Conservation (phyloP, 2,888 invertebrate species). For the Laspeyria flexula region DNA sequence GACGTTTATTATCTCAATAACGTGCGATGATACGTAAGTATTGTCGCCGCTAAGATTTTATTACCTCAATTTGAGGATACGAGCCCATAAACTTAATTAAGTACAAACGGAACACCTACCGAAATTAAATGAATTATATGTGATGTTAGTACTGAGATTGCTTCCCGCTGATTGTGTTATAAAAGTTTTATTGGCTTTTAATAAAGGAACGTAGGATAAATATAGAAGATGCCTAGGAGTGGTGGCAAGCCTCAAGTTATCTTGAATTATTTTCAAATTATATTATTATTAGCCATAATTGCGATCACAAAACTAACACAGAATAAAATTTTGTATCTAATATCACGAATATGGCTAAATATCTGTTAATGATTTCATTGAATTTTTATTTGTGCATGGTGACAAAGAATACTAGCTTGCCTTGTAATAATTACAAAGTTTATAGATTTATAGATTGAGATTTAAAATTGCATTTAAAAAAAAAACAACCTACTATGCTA, state of each 20-base stretch:
- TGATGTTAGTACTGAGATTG: constrained; percentile 48
- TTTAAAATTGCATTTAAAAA: too few species aligned
- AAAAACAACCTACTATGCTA: too few species aligned
- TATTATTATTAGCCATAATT: too few species aligned
- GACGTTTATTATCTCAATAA: constrained; percentile 34
- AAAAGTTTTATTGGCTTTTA: constrained; percentile 46
- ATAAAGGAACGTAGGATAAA: constrained; percentile 10
- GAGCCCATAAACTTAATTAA: constrained; percentile 65
- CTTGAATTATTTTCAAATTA: too few species aligned
- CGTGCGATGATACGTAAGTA: constrained; percentile 44
- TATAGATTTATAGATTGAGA: too few species aligned
- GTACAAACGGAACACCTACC: constrained; percentile 58
- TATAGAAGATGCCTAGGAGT: background rate
- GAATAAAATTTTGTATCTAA: too few species aligned
- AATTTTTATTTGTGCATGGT: too few species aligned
- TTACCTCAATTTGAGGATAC: constrained; percentile 59
- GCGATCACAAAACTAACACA: too few species aligned
- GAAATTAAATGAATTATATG: constrained; percentile 55
- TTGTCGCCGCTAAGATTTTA: constrained; percentile 56
- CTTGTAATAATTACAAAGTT: too few species aligned
- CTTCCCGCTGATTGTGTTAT: constrained; percentile 47
- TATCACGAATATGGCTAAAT: too few species aligned
- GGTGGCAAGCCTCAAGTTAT: background rate
- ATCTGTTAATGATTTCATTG: too few species aligned
- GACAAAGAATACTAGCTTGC: too few species aligned